Evolutionary conservation across 2,797 vertebrate genomes (phyloP), one percentile per base, ranked within the genome.

Genomic region (Aratinga solstitialis): DNA sequence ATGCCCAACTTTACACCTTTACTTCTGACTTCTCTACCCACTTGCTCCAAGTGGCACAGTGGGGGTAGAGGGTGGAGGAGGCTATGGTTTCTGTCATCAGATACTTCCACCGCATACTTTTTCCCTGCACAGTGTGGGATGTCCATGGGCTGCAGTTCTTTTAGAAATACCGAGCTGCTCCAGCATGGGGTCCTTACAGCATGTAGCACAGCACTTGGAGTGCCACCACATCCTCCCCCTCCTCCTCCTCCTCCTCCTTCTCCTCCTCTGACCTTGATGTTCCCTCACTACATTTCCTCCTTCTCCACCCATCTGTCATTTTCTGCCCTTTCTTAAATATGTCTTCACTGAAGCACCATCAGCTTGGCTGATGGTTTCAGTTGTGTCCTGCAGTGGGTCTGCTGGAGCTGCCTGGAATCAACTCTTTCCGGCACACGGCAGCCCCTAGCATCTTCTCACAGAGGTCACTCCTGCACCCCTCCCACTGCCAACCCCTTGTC

Each of bases 111-210:
- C 1, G 9, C 9, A 36, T 1, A 1, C 8, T 81, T 58, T 74
- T n/a, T 5, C 11, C 4, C 7, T 84, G 26, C 14, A 6, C 40
- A 36, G 0, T 0, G 0, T 24, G 20, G 14, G 7, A 1, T 84
- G 8, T 45, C 29, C n/a, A 17, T 32, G 36, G 19, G 29, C 7
- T 59, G 21, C 21, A 54, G 15, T 5, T 84, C 53, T 32, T 53
- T 67, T 42, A n/a, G 24, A 75, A 93, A 71, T 6, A 22, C 5
- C 2, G 5, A 40, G 36, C 17, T 69, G 12, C 27, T 69, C 12
- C 54, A 59, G 18, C 54, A 30, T 20, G 11, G 5, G 6, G 22
- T 32, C 21, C 30, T 76, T 34, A 36, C 20, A 32, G 26, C 53
- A 67, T 40, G 19, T 30, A 78, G 23, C 7, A 34, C 1, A 58